Evolutionary conservation across 1,140 invertebrate species (phyloP).

Genomic region (Drosophila gunungcola): DNA sequence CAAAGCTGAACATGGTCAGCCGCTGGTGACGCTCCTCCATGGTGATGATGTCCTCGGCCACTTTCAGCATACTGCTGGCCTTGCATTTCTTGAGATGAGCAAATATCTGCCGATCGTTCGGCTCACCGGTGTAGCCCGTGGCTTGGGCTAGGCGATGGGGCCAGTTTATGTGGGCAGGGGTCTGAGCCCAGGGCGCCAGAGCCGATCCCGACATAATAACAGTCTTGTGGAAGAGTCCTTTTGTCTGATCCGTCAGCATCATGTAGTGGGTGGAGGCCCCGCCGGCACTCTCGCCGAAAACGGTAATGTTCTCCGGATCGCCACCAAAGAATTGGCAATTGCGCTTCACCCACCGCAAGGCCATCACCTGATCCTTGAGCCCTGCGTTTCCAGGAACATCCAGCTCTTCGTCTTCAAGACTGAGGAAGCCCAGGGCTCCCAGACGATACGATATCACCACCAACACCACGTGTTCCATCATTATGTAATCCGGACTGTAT

Average conservation of each 20-base stretch:
- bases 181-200: constrained; percentile 72
- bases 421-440: constrained; percentile 83
- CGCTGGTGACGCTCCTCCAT: constrained; percentile 75
- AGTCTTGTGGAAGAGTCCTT: constrained; percentile 85
- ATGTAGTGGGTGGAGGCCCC: constrained; percentile 86
- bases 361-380: constrained; percentile 89
- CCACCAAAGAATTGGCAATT: constrained; percentile 88
- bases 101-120: constrained; percentile 59
- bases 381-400: constrained; percentile 87
- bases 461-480: constrained; percentile 85
- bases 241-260: constrained; percentile 85
- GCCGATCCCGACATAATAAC: constrained; percentile 84
- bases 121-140: constrained; percentile 68
- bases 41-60: constrained; percentile 64
- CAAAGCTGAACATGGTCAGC: constrained; percentile 73
- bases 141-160: constrained; percentile 74
- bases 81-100: constrained; percentile 66
- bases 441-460: constrained; percentile 85
- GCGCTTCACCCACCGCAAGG: constrained; percentile 87
- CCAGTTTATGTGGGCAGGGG: constrained; percentile 69
- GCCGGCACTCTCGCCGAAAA: constrained; percentile 85
- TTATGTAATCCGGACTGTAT: constrained; percentile 87
- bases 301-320: constrained; percentile 85
- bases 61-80: constrained; percentile 86
- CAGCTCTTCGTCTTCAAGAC: constrained; percentile 79